Percentiles rank a stretch among this genome's conserved stretches.
Conservation (phyloP, 2,113 vertebrate genomes). For the Ciconia maguari region DNA sequence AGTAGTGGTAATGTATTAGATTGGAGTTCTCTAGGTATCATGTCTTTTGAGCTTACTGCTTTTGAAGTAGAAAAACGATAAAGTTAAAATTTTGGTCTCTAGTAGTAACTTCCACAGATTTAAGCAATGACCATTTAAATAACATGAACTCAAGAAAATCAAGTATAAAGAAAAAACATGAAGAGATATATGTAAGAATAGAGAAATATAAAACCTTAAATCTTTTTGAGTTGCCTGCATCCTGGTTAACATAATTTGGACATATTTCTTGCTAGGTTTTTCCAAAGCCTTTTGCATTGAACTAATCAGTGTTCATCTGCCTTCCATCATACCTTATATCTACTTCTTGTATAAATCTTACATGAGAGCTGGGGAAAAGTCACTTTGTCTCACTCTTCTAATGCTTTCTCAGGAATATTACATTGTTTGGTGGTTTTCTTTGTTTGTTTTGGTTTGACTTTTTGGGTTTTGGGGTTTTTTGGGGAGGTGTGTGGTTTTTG, state of each 20-base stretch:
- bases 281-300: background rate
- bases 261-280: background rate
- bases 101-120: background rate
- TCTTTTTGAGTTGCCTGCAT: background rate
- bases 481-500: accelerated
- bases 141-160: background rate
- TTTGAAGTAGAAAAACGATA: background rate
- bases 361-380: background rate
- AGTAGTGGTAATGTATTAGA: background rate
- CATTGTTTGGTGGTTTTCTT: background rate
- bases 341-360: background rate
- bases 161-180: background rate
- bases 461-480: background rate
- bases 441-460: background rate
- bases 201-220: background rate
- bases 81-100: background rate
- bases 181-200: background rate
- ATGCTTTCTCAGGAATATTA: background rate
- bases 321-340: background rate
- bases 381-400: background rate
- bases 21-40: background rate
- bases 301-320: background rate
- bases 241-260: background rate
- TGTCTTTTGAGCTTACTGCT: background rate
- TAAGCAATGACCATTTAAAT: background rate